phyloP scores from a whole-genome alignment of 2,797 vertebrate genomes.

The Oreonectes daqikongensis region DNA sequence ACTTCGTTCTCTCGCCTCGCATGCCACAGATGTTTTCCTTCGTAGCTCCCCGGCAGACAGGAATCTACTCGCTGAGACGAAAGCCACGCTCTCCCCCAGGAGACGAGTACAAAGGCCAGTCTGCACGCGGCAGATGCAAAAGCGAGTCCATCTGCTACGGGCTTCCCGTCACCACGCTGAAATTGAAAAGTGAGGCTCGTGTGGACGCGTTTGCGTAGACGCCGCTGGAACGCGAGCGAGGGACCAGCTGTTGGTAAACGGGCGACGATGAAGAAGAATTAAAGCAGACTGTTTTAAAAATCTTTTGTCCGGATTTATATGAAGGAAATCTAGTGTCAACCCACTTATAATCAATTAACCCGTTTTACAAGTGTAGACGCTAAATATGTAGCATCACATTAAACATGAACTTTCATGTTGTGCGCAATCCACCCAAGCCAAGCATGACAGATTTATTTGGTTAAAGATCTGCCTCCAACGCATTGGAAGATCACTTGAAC shows the following conservation, averaged over 20 bases:
- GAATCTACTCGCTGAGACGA: slow-evolving; percentile 98
- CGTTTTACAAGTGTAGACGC: slow-evolving; percentile 17
- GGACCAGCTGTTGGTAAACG: slow-evolving; percentile 74
- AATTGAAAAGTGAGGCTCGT: slow-evolving; percentile 86
- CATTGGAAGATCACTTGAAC: slow-evolving; percentile 79
- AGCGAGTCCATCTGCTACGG: slow-evolving; percentile 99
- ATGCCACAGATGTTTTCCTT: slow-evolving; percentile 99
- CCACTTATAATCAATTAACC: slow-evolving; percentile 37
- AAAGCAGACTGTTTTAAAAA: slow-evolving; percentile 17
- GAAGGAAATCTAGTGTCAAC: slow-evolving; percentile 12
- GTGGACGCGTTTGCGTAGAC: slow-evolving; percentile 78
- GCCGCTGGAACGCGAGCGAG: slow-evolving; percentile 79
- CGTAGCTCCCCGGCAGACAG: slow-evolving; percentile 98
- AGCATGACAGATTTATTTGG: slow-evolving; percentile 81
- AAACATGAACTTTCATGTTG: slow-evolving; percentile 77
- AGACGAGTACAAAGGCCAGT: slow-evolving; percentile 98
- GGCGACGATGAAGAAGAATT: slow-evolving; percentile 40
- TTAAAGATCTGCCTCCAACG: slow-evolving; percentile 75
- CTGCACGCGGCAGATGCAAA: slow-evolving; percentile 98
- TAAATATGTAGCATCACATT: slow-evolving; percentile 38
- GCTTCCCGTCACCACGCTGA: slow-evolving; percentile 92
- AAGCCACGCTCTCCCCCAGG: slow-evolving; percentile 92
- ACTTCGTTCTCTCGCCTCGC: slow-evolving; percentile 67
- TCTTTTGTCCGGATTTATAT: no score
- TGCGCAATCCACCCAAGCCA: slow-evolving; percentile 77